phyloP scores from a whole-genome alignment of 1,140 invertebrate genomes.

The Pararge aegeria region DNA sequence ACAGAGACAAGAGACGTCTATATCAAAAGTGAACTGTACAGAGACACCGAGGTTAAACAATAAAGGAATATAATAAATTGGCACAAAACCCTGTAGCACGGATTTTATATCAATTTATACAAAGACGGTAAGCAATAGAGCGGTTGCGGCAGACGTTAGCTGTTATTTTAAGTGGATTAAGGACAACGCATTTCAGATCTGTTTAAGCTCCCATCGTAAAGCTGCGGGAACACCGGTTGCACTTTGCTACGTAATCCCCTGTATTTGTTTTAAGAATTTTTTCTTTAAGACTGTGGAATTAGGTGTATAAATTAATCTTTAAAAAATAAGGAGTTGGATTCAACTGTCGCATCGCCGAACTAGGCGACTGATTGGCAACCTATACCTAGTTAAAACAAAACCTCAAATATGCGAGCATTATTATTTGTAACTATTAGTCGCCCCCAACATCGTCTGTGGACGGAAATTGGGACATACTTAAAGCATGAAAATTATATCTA shows the following conservation, averaged over 20 bases:
- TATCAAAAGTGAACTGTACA: background rate
- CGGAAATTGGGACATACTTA: no score
- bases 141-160: constrained; percentile 50
- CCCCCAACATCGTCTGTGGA: no score
- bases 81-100: constrained; percentile 41
- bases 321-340: no score
- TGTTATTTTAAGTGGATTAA: constrained; percentile 76
- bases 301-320: no score
- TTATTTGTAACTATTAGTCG: no score
- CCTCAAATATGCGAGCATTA: no score
- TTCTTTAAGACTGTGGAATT: background rate
- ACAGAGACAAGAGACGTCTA: background rate
- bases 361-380: no score
- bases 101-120: constrained; percentile 16
- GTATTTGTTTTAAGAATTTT: constrained; percentile 25
- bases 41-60: constrained; percentile 1
- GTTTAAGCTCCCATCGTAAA: constrained; percentile 60
- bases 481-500: no score
- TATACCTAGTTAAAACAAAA: no score
- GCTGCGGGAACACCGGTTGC: constrained; percentile 44
- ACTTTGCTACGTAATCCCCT: constrained; percentile 41
- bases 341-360: no score
- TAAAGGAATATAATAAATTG: constrained; percentile 42
- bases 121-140: constrained; percentile 53
- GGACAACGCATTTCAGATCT: constrained; percentile 67